These are phyloP conservation scores for Ammospiza nelsoni DNA, from an alignment of 2,113 vertebrate genomes.

Conservation along the genomic window DNA sequence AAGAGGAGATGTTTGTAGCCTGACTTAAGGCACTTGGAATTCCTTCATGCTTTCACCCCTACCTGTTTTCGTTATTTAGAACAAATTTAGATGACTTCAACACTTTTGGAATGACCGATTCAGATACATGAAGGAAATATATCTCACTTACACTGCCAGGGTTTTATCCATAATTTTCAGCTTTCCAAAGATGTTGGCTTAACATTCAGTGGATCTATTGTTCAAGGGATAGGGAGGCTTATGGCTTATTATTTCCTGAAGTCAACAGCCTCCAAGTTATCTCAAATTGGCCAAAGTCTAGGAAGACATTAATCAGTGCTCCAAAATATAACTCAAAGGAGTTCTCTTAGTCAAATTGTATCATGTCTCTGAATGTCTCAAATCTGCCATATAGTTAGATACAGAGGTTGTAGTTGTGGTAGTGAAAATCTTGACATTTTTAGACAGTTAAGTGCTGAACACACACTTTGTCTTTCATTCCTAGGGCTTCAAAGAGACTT, in stretches of 20 bases:
- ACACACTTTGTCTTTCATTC: neutral
- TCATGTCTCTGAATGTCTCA: neutral
- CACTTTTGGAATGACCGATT: neutral
- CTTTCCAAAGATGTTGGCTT: neutral
- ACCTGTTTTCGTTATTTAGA: neutral
- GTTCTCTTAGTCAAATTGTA: neutral
- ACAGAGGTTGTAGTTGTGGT: neutral
- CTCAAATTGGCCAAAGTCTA: conserved; percentile 3
- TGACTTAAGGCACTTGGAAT: neutral
- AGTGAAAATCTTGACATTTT: neutral
- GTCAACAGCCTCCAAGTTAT: neutral
- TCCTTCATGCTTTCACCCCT: neutral
- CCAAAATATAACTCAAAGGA: neutral
- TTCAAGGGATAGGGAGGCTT: neutral
- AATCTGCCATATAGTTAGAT: neutral
- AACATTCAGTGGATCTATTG: conserved; percentile 2
- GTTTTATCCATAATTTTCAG: neutral
- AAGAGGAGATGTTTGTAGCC: neutral
- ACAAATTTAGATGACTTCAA: neutral
- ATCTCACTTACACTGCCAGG: neutral
- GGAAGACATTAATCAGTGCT: conserved; percentile 51
- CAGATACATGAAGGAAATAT: neutral
- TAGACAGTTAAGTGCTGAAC: neutral
- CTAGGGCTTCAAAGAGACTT: conserved; percentile 37
- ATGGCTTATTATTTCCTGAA: neutral